Conservation (phyloP, 2,797 vertebrate species). For the Eospalax fontanierii region DNA sequence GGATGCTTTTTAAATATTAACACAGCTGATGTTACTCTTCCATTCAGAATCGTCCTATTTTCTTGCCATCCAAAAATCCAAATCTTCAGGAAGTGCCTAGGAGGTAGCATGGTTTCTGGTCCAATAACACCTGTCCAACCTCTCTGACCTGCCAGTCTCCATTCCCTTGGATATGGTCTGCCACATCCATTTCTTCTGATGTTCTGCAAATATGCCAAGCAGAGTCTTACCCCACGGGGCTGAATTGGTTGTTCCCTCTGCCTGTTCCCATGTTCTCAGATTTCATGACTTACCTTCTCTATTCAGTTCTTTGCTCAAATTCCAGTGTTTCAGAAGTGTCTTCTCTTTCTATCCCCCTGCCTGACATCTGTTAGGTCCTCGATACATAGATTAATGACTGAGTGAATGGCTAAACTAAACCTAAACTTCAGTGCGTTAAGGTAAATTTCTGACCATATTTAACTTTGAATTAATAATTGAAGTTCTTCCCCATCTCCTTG, state of each 20-base stretch:
- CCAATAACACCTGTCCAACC: background rate
- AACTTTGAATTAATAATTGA: background rate
- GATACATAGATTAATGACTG: background rate
- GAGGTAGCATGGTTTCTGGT: background rate
- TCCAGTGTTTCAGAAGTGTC: background rate
- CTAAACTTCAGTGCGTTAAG: background rate
- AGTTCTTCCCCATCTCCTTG: background rate
- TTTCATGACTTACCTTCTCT: background rate
- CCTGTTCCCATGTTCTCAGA: background rate
- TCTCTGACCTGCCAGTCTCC: background rate
- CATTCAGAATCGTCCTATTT: background rate
- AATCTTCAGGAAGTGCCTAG: background rate
- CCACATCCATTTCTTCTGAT: background rate
- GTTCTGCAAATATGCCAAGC: background rate
- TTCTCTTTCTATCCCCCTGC: background rate
- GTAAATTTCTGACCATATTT: background rate
- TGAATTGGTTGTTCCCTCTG: background rate
- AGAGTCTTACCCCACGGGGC: background rate
- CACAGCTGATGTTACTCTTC: background rate
- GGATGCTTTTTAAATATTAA: background rate
- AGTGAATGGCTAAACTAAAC: background rate
- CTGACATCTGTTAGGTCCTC: background rate
- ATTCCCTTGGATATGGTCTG: background rate
- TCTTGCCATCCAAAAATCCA: conserved; percentile 16
- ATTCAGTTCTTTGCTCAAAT: background rate